A percentile compares a stretch with the other conserved stretches of the same genome.
These are phyloP conservation scores for Psittacula cyanocephala DNA, from an alignment of 2,113 vertebrate genomes.

Conservation along the genomic window DNA sequence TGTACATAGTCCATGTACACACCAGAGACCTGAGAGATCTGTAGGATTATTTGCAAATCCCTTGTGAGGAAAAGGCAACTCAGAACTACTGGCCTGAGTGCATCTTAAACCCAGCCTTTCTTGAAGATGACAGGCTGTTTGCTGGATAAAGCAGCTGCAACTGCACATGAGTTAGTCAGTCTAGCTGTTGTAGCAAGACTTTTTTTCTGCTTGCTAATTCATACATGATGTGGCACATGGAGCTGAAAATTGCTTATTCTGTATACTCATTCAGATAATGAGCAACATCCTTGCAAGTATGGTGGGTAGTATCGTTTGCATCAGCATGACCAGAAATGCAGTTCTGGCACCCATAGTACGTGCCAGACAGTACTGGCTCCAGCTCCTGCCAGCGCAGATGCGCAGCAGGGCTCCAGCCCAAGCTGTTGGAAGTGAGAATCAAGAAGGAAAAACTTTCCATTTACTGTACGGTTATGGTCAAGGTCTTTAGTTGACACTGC, in stretches of 20 bases:
- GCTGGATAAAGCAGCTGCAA: background rate
- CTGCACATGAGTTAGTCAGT: background rate
- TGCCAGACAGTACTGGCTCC: background rate
- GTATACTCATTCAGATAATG: conserved; percentile 5
- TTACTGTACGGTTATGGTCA: background rate
- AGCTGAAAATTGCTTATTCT: conserved; percentile 31
- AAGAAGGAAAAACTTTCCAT: background rate
- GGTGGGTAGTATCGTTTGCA: background rate
- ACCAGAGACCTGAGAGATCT: background rate
- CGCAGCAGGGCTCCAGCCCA: background rate
- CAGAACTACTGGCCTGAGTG: background rate
- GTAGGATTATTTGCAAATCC: background rate
- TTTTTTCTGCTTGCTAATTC: background rate
- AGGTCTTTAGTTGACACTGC: background rate
- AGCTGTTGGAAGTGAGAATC: background rate
- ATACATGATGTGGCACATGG: background rate
- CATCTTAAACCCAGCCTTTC: background rate
- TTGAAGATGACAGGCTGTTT: background rate
- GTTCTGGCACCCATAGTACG: background rate
- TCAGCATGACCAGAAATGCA: background rate
- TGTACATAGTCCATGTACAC: background rate
- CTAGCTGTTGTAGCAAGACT: background rate
- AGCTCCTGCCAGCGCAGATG: background rate
- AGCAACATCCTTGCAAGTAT: background rate
- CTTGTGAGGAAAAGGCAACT: background rate